Evolutionary conservation across 2,113 vertebrate genomes (phyloP).

Genomic region (Hydropotes inermis): DNA sequence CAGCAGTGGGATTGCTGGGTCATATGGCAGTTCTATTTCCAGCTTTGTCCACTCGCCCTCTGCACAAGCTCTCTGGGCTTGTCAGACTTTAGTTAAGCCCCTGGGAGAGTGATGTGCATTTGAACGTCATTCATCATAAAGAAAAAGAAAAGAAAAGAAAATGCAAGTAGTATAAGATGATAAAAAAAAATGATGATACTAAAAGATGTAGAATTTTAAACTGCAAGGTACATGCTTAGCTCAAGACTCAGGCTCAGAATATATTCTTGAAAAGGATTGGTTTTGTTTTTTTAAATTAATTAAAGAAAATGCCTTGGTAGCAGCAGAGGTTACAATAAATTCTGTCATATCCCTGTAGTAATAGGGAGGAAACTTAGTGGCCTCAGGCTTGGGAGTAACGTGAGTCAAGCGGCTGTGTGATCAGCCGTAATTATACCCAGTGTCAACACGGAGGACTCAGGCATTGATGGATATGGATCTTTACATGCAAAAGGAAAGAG

Average conservation of each 20-base stretch:
- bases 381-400: conserved; percentile 42
- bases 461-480: conserved; percentile 58
- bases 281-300: conserved; percentile 5
- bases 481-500: conserved; percentile 41
- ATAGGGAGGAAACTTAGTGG: conserved; percentile 30
- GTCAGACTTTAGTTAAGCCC: not conserved
- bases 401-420: not conserved
- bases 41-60: not conserved
- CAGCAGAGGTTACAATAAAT: not conserved
- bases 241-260: not conserved
- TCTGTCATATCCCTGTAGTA: not conserved
- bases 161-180: not conserved
- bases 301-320: not conserved
- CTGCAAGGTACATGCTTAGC: not conserved
- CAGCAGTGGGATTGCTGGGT: not conserved
- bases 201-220: not conserved
- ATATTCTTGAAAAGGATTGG: not conserved
- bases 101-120: rapidly evolving
- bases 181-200: not conserved
- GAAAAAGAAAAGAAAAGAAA: not conserved
- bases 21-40: not conserved
- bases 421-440: conserved; percentile 64
- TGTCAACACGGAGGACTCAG: conserved; percentile 43
- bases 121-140: not conserved
- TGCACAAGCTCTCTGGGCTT: not conserved